phyloP scores from a whole-genome alignment of 2,113 vertebrate genomes.

The Menidia beryllina region DNA sequence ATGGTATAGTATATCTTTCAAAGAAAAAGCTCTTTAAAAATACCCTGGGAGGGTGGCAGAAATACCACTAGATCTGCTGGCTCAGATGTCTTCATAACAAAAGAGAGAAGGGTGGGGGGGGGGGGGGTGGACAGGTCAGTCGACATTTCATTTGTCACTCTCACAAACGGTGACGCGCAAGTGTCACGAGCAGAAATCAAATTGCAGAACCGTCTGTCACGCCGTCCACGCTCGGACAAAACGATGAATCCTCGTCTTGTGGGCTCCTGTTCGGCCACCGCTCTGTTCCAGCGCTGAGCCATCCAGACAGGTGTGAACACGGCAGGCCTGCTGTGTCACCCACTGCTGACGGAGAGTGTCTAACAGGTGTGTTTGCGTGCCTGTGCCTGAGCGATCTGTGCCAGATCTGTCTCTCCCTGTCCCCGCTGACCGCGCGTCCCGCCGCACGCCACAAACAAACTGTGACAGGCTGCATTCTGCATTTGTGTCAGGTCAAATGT shows the following conservation, averaged over 20 bases:
- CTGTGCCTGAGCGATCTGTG: slow-evolving; percentile 9
- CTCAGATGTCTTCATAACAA: slow-evolving; percentile 6
- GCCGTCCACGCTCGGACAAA: slow-evolving; percentile 1
- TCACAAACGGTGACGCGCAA: slow-evolving; percentile 1
- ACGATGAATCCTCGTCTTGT: slow-evolving; percentile 25
- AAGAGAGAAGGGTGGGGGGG: not conserved
- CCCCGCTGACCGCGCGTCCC: not conserved
- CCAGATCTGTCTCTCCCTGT: slow-evolving; percentile 27
- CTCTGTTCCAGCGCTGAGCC: slow-evolving; percentile 40
- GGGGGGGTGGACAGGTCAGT: not conserved
- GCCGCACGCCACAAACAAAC: not conserved
- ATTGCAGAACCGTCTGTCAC: slow-evolving; percentile 2
- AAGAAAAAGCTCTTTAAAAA: slow-evolving; percentile 5
- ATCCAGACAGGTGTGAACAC: slow-evolving; percentile 60
- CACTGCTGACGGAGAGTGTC: slow-evolving; percentile 49
- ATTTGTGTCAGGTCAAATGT: slow-evolving; percentile 16
- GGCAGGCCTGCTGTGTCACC: slow-evolving; percentile 51
- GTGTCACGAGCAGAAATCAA: slow-evolving; percentile 19
- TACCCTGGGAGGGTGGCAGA: not conserved
- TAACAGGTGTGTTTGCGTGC: slow-evolving; percentile 54
- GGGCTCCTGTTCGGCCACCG: slow-evolving; percentile 8
- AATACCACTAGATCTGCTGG: not conserved
- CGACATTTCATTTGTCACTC: not conserved
- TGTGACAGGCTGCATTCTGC: not conserved
- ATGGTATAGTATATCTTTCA: not conserved